Evolutionary conservation across 92 coral and sea anemone genomes (phyloP), one percentile per base, ranked within the genome.

Genomic region (Micromussa lordhowensis): DNA sequence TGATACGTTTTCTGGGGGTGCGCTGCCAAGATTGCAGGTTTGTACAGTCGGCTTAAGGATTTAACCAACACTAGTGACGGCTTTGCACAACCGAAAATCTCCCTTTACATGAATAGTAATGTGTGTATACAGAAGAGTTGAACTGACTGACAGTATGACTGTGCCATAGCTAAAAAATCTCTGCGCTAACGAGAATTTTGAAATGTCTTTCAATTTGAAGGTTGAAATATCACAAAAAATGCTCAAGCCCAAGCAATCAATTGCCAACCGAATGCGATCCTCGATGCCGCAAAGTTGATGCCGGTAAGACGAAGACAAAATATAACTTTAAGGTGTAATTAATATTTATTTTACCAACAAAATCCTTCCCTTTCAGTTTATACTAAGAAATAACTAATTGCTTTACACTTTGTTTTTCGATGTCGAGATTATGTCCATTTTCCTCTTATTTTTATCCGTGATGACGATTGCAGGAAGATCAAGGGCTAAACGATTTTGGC

Each of bases 11-110:
- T 93, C 88, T 92, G 24, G 99, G 99, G 22, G 92, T 95, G 61
- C 94, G 98, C 31, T 97, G 99, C 83, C 91, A 94, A 64, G 93
- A 92, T 75, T 97, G 99, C 94, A 96, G 98, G 99, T 97, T n/a
- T 55, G 96, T 78, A 19, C 24, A 55, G 36, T 18, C 12, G 51
- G 51, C 13, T 48, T 29, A 21, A 49, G 58, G 61, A 48, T 54
- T 75, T 31, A 84, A 36, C 34, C 49, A 72, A 35, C 51, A 35
- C 30, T 38, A 72, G 29, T 26, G 51, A 13, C 51, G n/a, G n/a
- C n/a, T n/a, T 29, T 85, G 81, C 69, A 75, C 70, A 10, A 26
- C 68, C 68, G 68, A 72, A 59, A 6, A 35, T 68, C 81, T 21
- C 21, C 51, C 49, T 75, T 55, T 34, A 74, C 63, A 40, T 61